Percentiles rank a stretch among this genome's conserved stretches.
phyloP scores from a whole-genome alignment of 2,888 invertebrate species.

The Syrista parreyssii region DNA sequence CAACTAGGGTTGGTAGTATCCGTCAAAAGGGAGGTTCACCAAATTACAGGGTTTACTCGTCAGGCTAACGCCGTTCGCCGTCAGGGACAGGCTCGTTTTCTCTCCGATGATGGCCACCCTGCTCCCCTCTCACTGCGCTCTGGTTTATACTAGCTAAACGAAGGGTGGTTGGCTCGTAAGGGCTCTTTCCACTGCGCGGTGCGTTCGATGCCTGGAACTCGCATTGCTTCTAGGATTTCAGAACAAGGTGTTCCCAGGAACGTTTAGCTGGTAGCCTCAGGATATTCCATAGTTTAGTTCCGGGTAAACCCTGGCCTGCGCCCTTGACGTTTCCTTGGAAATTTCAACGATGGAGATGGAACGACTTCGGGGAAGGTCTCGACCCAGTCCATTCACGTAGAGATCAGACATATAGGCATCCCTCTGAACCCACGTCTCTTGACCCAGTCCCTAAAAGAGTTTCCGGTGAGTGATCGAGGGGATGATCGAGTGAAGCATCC shows the following conservation, averaged over 20 bases:
- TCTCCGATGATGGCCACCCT: background rate
- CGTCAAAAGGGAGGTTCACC: background rate
- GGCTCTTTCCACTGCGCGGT: slow-evolving; percentile 4
- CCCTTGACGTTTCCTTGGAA: slow-evolving; percentile 23
- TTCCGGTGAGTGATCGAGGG: background rate
- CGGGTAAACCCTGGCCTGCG: background rate
- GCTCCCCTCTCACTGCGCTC: background rate
- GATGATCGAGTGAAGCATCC: background rate
- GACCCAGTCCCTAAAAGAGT: background rate
- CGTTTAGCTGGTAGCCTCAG: background rate
- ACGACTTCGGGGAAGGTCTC: background rate
- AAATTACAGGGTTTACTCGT: slow-evolving; percentile 20
- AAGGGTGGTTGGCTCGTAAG: background rate
- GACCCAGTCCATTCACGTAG: background rate
- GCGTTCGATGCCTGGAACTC: slow-evolving; percentile 24
- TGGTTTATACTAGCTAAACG: slow-evolving; percentile 5
- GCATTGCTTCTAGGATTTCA: background rate
- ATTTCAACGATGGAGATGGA: slow-evolving; percentile 40
- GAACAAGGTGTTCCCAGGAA: background rate
- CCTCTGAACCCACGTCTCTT: background rate
- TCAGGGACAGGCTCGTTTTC: slow-evolving; percentile 7
- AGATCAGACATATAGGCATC: background rate
- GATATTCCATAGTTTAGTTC: background rate
- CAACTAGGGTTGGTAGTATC: background rate
- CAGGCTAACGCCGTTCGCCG: slow-evolving; percentile 11